Percentiles rank a stretch among this genome's conserved stretches.
These are phyloP conservation scores for Syngnathoides biaculeatus DNA, from an alignment of 2,113 vertebrate genomes.

Conservation along the genomic window DNA sequence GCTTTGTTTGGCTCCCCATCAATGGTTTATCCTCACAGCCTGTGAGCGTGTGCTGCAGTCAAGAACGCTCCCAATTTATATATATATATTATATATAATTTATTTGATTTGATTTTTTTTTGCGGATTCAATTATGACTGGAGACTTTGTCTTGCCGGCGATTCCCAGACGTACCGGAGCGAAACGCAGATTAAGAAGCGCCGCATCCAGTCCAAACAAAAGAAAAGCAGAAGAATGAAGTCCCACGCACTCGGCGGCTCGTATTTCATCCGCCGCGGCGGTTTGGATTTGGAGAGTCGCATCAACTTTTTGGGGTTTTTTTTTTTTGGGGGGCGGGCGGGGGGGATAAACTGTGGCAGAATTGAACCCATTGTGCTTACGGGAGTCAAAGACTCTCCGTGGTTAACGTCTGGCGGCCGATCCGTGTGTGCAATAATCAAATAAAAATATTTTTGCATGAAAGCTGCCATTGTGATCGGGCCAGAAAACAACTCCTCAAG, in stretches of 20 bases:
- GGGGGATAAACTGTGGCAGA: background rate
- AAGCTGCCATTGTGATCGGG: background rate
- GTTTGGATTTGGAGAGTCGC: background rate
- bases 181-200: slow-evolving; percentile 45
- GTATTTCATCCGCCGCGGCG: background rate
- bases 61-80: slow-evolving; percentile 35
- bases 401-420: background rate
- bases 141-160: slow-evolving; percentile 33
- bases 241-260: background rate
- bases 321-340: too few species aligned
- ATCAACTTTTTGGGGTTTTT: background rate
- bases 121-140: slow-evolving; percentile 50
- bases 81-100: too few species aligned
- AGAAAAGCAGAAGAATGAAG: slow-evolving; percentile 14
- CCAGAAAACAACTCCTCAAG: too few species aligned
- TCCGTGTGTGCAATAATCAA: too few species aligned
- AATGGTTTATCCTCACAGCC: slow-evolving; percentile 35
- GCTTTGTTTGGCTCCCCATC: slow-evolving; percentile 24
- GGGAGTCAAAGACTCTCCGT: background rate
- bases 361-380: background rate
- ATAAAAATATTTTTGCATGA: too few species aligned
- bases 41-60: slow-evolving; percentile 35
- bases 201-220: slow-evolving; percentile 55
- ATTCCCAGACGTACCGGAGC: slow-evolving; percentile 40
- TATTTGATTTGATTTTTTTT: slow-evolving; percentile 3